A percentile compares a stretch with the other conserved stretches of the same genome.
Conservation (phyloP, 2,113 vertebrate genomes). For the Fregata magnificens region DNA sequence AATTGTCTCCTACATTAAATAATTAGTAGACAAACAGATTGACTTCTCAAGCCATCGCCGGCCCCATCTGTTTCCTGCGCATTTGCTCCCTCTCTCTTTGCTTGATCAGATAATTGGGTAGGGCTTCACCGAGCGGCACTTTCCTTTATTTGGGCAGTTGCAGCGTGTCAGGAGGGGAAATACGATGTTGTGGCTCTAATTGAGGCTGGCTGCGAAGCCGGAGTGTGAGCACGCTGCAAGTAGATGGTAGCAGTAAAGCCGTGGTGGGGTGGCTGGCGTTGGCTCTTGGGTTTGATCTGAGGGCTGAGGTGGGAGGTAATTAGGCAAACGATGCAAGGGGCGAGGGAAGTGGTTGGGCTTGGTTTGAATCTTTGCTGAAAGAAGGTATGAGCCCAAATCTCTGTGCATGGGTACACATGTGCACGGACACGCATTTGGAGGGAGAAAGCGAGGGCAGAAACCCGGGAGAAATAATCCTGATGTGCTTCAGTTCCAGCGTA, state of each 20-base stretch:
- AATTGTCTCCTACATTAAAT: slow-evolving; percentile 60
- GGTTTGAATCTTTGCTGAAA: not conserved
- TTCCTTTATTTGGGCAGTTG: not conserved
- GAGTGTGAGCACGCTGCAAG: accelerated
- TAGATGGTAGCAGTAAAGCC: not conserved
- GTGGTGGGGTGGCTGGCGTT: accelerated
- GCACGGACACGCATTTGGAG: accelerated
- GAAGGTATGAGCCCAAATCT: not conserved
- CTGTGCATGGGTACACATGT: accelerated
- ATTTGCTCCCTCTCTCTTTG: not conserved
- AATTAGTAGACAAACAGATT: slow-evolving; percentile 63
- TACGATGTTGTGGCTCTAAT: not conserved
- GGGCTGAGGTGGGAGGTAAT: not conserved
- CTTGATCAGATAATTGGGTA: slow-evolving; percentile 42
- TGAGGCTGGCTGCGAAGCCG: not conserved
- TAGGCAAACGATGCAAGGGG: not conserved
- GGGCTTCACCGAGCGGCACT: not conserved
- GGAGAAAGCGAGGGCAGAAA: not conserved
- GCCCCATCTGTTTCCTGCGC: slow-evolving; percentile 21
- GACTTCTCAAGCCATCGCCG: slow-evolving; percentile 42
- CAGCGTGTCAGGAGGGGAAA: not conserved
- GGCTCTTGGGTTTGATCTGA: not conserved
- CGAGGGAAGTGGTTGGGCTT: not conserved
- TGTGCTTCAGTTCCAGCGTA: not conserved
- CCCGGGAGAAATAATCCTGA: not conserved